Base-by-base conservation (phyloP, 92 coral and sea anemone species). In the Porites divaricata region DNA sequence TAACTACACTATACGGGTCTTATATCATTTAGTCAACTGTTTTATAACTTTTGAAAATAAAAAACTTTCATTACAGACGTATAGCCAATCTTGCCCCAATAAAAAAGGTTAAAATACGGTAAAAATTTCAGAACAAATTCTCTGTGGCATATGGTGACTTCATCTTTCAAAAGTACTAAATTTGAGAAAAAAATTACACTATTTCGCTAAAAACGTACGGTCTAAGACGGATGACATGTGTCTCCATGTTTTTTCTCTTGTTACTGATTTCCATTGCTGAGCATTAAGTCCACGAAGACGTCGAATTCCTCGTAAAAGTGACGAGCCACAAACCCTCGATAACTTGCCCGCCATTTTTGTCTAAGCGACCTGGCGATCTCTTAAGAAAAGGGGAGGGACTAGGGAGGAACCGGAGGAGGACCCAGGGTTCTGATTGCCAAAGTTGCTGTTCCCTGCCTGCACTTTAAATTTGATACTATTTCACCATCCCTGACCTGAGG, bases 361-460 rank as follows among this genome's bases (percentile, higher is more conserved):
- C 74, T 79, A 66, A 19, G 83, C 19, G 49, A 25, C 83, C 83
- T 66, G 83, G 74, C 83, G 63, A 79, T 79, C 41, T 78, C 12
- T 16, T 35, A 1, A 53, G 56, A 66, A 45, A 12, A 12, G 20
- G 70, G 70, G 23, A 8, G n/a, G 21, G 21, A 20, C 9, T 19
- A 12, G 67, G 70, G 70, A 22, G 41, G 41, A 8, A 11, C 45
- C 1, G 70, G 70, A 16, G 45, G 28, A 24, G 23, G 15, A 73
- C 77, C 77, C 61, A 20, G 41, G 51, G 62, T 21, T 21, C 3
- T 4, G 24, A 1, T 14, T 25, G 52, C 6, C 2, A 28, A 28
- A 28, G 35, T 28, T 28, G 35, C 35, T 28, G 2, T 28, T 28
- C 35, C 35, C 35, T 28, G 35, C 35, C 35, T 28, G n/a, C n/a